Percentiles rank a stretch among this genome's conserved stretches.
Conservation (phyloP, 2,888 invertebrate species). For the Tyria jacobaeae region DNA sequence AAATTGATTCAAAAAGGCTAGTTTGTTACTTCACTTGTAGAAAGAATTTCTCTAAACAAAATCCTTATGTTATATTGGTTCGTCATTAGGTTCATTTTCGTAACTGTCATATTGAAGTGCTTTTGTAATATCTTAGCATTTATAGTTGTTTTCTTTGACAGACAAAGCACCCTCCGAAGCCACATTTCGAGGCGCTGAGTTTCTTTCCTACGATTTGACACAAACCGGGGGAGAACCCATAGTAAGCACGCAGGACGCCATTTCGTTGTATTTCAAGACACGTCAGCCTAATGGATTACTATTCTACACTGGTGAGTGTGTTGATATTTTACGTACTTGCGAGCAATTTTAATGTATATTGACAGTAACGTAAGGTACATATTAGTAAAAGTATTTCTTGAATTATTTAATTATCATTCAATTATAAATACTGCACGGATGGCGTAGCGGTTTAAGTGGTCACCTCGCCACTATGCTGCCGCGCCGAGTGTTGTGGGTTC, state of each 20-base stretch:
- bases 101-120: neutral
- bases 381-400: neutral
- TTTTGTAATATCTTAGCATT: neutral
- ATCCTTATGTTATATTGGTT: neutral
- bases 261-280: slow-evolving; percentile 97
- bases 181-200: slow-evolving; percentile 96
- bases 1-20: no score
- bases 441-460: no score
- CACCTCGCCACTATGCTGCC: no score
- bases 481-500: no score
- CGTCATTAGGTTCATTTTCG: neutral
- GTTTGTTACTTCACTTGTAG: neutral
- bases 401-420: neutral
- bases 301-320: slow-evolving; percentile 93
- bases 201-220: slow-evolving; percentile 95
- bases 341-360: neutral
- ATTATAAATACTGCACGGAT: no score
- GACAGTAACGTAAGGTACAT: neutral
- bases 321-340: neutral
- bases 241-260: slow-evolving; percentile 95
- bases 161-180: slow-evolving; percentile 98
- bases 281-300: slow-evolving; percentile 95
- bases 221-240: slow-evolving; percentile 95
- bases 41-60: neutral
- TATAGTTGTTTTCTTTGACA: slow-evolving; percentile 67